phyloP scores from a whole-genome alignment of 2,797 vertebrate genomes.

The Ceryle rudis region DNA sequence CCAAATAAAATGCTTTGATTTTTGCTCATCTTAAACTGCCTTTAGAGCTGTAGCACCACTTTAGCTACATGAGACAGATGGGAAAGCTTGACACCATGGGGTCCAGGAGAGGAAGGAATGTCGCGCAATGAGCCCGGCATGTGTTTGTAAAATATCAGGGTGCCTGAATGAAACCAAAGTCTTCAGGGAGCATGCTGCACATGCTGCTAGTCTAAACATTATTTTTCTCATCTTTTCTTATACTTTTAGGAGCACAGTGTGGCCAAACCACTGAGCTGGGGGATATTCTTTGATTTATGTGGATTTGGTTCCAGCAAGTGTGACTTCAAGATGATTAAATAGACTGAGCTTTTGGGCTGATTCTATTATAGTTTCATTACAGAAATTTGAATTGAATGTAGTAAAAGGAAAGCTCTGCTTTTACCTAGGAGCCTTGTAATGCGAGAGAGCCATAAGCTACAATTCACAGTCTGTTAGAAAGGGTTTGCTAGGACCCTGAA shows the following conservation, averaged over 20 bases:
- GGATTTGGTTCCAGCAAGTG: slow-evolving; percentile 35
- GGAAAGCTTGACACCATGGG: neutral
- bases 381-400: slow-evolving; percentile 23
- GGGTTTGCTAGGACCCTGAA: slow-evolving; percentile 28
- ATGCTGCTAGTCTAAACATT: neutral
- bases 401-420: slow-evolving; percentile 36
- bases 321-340: slow-evolving; percentile 50
- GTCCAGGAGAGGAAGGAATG: neutral
- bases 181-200: neutral
- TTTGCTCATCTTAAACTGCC: neutral
- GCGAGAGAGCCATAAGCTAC: neutral
- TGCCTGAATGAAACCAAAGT: neutral
- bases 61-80: neutral
- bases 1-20: neutral
- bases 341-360: slow-evolving; percentile 5
- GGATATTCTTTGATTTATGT: slow-evolving; percentile 40
- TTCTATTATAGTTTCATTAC: slow-evolving; percentile 29
- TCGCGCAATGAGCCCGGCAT: fast-evolving
- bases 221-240: neutral
- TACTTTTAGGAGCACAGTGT: neutral
- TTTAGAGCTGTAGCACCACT: neutral
- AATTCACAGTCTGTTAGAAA: slow-evolving; percentile 28
- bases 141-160: neutral
- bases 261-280: slow-evolving; percentile 9
- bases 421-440: slow-evolving; percentile 22